Conservation (phyloP, 2,113 vertebrate species). For the Oryzias javanicus region DNA sequence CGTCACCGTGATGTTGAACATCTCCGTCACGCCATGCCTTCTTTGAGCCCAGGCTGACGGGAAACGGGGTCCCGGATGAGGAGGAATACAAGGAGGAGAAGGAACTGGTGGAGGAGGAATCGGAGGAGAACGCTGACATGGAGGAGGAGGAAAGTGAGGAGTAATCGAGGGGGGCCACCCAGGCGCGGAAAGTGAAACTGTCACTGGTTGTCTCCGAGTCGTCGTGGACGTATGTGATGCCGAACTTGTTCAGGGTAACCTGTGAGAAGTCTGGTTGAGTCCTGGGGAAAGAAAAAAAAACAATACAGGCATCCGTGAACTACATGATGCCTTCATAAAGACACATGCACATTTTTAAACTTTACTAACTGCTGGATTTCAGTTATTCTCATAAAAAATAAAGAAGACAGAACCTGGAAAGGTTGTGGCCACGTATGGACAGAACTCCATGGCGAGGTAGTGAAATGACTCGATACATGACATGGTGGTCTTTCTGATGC, state of each 20-base stretch:
- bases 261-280: slow-evolving; percentile 85
- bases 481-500: slow-evolving; percentile 73
- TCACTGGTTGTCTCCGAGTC: slow-evolving; percentile 85
- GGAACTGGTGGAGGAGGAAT: slow-evolving; percentile 50
- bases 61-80: slow-evolving; percentile 26
- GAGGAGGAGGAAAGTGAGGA: slow-evolving; percentile 48
- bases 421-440: slow-evolving; percentile 75
- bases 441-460: slow-evolving; percentile 80
- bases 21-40: slow-evolving; percentile 76
- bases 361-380: background rate
- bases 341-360: background rate
- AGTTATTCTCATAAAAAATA: background rate
- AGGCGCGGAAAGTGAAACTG: slow-evolving; percentile 83
- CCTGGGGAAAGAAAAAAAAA: slow-evolving; percentile 27
- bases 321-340: too few species aligned
- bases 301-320: too few species aligned
- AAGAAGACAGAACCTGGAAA: slow-evolving; percentile 65
- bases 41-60: slow-evolving; percentile 39
- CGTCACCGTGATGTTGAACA: slow-evolving; percentile 84
- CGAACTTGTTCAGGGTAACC: slow-evolving; percentile 79
- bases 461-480: slow-evolving; percentile 83
- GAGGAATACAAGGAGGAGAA: slow-evolving; percentile 55
- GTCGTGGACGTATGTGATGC: slow-evolving; percentile 83
- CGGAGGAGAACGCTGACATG: slow-evolving; percentile 43
- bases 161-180: slow-evolving; percentile 76